Evolutionary conservation across 2,888 invertebrate genomes (phyloP).

Genomic region (Scaptomyza polygonia): DNA sequence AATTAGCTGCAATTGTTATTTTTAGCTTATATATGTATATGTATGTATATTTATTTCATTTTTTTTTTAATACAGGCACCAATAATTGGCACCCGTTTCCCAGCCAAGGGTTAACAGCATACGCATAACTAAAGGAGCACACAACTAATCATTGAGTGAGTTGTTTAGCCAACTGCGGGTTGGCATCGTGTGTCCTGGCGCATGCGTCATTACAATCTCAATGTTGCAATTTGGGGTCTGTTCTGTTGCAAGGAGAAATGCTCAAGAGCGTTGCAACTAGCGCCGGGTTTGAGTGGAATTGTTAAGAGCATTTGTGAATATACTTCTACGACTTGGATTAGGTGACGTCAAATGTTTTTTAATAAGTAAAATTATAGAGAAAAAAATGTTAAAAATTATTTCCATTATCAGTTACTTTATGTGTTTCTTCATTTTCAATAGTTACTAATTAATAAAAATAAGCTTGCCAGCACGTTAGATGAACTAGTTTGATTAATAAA

Average conservation of each 20-base stretch:
- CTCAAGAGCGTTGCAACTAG: conserved; percentile 38
- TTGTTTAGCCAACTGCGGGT: conserved; percentile 10
- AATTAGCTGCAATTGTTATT: conserved; percentile 71
- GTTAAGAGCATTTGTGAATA: neutral
- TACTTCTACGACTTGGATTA: neutral
- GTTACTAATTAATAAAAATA: too few species aligned
- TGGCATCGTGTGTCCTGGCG: conserved; percentile 19
- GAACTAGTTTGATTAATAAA: too few species aligned
- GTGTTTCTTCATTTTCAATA: too few species aligned
- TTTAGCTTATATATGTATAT: neutral
- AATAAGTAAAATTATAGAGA: neutral
- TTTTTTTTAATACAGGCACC: conserved; percentile 7
- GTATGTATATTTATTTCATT: neutral
- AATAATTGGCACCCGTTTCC: conserved; percentile 13
- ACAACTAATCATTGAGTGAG: conserved; percentile 60
- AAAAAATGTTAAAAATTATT: too few species aligned
- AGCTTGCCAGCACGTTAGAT: too few species aligned
- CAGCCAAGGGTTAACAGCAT: conserved; percentile 41
- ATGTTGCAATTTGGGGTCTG: conserved; percentile 10
- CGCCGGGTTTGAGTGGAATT: conserved; percentile 28
- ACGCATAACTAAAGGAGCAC: neutral
- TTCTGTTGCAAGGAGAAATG: conserved; percentile 3
- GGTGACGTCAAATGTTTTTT: conserved; percentile 9
- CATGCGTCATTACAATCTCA: conserved; percentile 50
- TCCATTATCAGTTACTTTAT: too few species aligned